phyloP scores from a whole-genome alignment of 2,888 invertebrate species.

The Drosophila engyochracea region DNA sequence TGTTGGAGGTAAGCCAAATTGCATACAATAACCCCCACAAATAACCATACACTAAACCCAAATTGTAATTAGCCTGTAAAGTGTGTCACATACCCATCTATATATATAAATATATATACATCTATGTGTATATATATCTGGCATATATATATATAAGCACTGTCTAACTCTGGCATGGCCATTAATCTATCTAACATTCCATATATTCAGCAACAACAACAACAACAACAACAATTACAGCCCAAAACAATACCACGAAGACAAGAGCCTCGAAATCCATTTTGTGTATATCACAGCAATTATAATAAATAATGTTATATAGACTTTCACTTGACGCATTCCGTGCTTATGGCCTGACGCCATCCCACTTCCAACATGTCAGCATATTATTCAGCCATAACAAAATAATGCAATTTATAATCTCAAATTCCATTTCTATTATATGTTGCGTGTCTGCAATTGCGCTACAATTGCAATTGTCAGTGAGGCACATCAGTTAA shows the following conservation, averaged over 20 bases:
- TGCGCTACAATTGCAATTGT: conserved; percentile 26
- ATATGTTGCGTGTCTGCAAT: conserved; percentile 48
- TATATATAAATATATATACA: neutral
- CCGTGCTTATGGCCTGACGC: conserved; percentile 11
- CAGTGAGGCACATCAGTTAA: conserved; percentile 26
- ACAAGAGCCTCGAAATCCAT: neutral
- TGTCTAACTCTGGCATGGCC: conserved; percentile 3
- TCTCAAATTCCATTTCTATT: conserved; percentile 60
- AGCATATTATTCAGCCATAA: conserved; percentile 45
- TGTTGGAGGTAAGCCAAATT: conserved; percentile 87
- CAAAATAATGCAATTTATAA: conserved; percentile 61
- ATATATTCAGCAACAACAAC: neutral
- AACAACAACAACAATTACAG: neutral
- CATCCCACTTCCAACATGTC: conserved; percentile 3
- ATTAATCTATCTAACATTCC: conserved; percentile 15
- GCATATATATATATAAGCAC: neutral
- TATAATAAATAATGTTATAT: conserved; percentile 32
- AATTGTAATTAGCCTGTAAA: conserved; percentile 56
- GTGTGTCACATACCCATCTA: conserved; percentile 20
- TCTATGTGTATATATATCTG: neutral
- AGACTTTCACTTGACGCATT: conserved; percentile 52
- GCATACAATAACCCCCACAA: neutral
- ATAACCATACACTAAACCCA: neutral
- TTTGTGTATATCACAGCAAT: conserved; percentile 23
- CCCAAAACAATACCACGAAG: conserved; percentile 1